A percentile compares a stretch with the other conserved stretches of the same genome.
These are phyloP conservation scores for Eira barbara DNA, from an alignment of 2,113 vertebrate species.

Conservation along the genomic window DNA sequence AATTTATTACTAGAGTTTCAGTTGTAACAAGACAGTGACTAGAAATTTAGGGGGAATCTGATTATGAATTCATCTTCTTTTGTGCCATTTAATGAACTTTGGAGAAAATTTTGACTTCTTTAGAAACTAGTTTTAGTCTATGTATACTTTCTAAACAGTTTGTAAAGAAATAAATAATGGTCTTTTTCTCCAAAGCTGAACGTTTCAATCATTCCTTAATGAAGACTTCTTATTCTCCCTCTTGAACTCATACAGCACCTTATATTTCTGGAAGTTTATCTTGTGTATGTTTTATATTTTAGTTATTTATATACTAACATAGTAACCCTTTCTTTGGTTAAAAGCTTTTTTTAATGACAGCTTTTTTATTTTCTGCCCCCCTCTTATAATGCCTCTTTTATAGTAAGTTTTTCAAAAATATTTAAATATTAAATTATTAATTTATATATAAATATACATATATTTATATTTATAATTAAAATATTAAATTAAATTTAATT, in stretches of 20 bases:
- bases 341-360: neutral
- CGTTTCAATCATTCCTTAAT: neutral
- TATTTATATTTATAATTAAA: no score
- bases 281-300: neutral
- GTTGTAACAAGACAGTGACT: neutral
- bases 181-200: neutral
- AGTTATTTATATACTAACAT: neutral
- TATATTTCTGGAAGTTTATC: neutral
- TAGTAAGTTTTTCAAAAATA: slow-evolving; percentile 11
- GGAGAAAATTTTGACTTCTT: neutral
- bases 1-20: neutral
- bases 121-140: slow-evolving; percentile 4
- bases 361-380: neutral
- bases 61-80: neutral
- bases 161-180: neutral
- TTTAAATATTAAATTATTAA: neutral
- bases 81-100: neutral
- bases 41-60: neutral
- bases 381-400: neutral
- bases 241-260: neutral
- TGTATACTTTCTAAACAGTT: neutral
- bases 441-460: no score
- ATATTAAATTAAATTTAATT: neutral
- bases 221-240: neutral
- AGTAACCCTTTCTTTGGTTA: neutral